Conservation (phyloP, 1,140 invertebrate genomes). For the Drosophila takahashii region DNA sequence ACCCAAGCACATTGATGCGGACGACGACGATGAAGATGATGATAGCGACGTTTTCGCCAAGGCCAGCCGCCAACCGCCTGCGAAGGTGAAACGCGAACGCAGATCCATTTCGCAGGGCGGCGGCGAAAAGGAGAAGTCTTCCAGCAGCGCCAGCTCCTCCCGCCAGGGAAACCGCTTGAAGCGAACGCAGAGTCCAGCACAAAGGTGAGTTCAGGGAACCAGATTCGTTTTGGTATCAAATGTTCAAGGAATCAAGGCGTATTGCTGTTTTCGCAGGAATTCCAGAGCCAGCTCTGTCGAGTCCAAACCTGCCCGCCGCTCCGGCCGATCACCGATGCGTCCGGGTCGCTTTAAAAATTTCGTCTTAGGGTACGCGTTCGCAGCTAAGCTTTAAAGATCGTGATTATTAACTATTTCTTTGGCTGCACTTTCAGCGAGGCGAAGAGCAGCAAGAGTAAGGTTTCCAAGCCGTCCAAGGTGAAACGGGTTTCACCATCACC, state of each 20-base stretch:
- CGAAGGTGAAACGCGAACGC: conserved; percentile 26
- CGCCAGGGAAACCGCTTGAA: background rate
- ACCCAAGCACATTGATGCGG: conserved; percentile 35
- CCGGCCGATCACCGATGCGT: conserved; percentile 37
- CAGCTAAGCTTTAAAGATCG: background rate
- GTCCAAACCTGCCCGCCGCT: conserved; percentile 33
- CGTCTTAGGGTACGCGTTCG: conserved; percentile 32
- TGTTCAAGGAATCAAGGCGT: background rate
- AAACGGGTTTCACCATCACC: background rate
- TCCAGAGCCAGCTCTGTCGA: conserved; percentile 39
- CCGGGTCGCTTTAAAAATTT: conserved; percentile 42
- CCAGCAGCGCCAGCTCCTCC: background rate
- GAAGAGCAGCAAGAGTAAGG: background rate
- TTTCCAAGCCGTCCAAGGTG: background rate
- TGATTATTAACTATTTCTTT: background rate
- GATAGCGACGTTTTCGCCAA: background rate
- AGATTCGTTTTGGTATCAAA: background rate
- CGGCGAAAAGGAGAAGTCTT: background rate
- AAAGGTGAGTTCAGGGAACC: background rate
- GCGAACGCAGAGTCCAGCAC: background rate
- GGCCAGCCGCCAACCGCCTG: background rate
- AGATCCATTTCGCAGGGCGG: conserved; percentile 53
- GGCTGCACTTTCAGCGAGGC: conserved; percentile 7
- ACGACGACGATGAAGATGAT: background rate
- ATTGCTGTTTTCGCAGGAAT: conserved; percentile 7